Conservation (phyloP, 2,888 invertebrate genomes). For the Orchesellides sinensis region DNA sequence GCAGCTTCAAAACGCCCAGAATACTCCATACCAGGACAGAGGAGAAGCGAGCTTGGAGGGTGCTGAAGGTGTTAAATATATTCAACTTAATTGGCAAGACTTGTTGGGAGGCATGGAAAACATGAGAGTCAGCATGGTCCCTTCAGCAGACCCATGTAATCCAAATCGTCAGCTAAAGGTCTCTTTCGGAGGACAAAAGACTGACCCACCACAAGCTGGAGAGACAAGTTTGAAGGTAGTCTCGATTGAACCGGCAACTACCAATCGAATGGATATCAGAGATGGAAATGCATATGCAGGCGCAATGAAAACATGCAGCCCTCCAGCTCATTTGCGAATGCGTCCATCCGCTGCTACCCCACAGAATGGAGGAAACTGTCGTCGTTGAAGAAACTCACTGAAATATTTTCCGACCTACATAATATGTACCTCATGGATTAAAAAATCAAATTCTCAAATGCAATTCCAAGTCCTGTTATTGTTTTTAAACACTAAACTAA, state of each 20-base stretch:
- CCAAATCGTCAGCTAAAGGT: conserved; percentile 67
- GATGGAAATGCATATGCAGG: conserved; percentile 46
- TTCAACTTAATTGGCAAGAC: conserved; percentile 69
- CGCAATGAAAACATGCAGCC: conserved; percentile 48
- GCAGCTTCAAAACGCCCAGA: conserved; percentile 43
- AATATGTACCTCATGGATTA: too few relatives aligned
- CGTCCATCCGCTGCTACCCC: not conserved
- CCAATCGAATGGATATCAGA: conserved; percentile 28
- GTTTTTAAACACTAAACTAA: too few relatives aligned
- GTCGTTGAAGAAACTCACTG: too few relatives aligned
- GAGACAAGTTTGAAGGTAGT: conserved; percentile 66
- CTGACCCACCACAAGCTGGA: conserved; percentile 46
- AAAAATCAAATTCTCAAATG: too few relatives aligned
- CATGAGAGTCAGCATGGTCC: conserved; percentile 66
- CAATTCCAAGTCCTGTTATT: too few relatives aligned
- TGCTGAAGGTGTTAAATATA: conserved; percentile 58
- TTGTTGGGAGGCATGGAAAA: conserved; percentile 67
- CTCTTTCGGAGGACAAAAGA: conserved; percentile 65
- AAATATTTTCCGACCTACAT: too few relatives aligned
- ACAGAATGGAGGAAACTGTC: not conserved
- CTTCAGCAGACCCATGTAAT: conserved; percentile 48
- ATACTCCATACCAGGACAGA: conserved; percentile 30
- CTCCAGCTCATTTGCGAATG: conserved; percentile 6
- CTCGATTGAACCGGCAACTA: conserved; percentile 62
- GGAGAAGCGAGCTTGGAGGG: conserved; percentile 35